phyloP scores from a whole-genome alignment of 2,888 invertebrate genomes.

The Meiosimyza platycephala region DNA sequence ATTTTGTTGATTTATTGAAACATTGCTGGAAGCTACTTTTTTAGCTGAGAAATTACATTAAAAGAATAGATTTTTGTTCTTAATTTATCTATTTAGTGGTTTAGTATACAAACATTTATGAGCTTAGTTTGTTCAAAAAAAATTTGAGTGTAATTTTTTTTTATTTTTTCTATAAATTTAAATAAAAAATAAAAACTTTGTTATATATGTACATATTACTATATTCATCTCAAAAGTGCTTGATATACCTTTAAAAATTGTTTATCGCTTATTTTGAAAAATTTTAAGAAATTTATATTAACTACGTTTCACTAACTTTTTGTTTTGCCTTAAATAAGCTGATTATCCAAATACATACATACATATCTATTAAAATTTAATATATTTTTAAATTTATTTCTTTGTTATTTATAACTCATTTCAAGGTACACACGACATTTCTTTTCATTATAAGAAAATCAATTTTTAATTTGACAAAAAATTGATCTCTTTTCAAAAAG shows the following conservation, averaged over 20 bases:
- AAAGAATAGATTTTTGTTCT: no score
- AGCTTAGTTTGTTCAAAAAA: no score
- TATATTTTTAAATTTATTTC: conserved; percentile 5
- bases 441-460: conserved; percentile 41
- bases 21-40: conserved; percentile 11
- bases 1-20: conserved; percentile 19
- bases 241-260: no score
- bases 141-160: no score
- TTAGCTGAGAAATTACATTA: background rate
- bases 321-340: background rate
- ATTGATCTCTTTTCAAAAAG: conserved; percentile 30
- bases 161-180: no score
- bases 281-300: background rate
- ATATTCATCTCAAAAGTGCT: no score
- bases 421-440: conserved; percentile 58
- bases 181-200: no score
- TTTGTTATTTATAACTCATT: conserved; percentile 40
- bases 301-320: background rate
- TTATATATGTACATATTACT: no score
- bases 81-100: no score
- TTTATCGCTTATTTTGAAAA: no score
- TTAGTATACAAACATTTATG: no score
- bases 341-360: background rate
- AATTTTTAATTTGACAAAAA: conserved; percentile 18
- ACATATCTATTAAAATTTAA: background rate